These are phyloP conservation scores for Drosophila limbata DNA, from an alignment of 2,888 invertebrate species.

Conservation along the genomic window DNA sequence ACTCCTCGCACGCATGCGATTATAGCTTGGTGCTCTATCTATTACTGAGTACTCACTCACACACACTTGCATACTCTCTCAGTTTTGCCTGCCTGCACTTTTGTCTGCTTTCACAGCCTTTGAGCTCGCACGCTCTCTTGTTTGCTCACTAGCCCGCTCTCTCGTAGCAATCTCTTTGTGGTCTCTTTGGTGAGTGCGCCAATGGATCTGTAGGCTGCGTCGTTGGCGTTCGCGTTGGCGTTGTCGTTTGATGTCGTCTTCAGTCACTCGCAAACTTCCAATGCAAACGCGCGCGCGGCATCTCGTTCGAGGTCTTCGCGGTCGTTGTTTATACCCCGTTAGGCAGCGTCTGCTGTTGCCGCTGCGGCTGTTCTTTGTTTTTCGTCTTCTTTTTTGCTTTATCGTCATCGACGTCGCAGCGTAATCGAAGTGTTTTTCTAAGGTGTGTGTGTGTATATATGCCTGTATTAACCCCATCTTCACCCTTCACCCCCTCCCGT, in stretches of 20 bases:
- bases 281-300: conserved; percentile 62
- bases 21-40: conserved; percentile 23
- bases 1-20: conserved; percentile 49
- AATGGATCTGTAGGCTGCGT: conserved; percentile 31
- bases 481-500: neutral
- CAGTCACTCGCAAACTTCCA: conserved; percentile 69
- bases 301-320: conserved; percentile 34
- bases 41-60: neutral
- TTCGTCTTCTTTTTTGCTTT: neutral
- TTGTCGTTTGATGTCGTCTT: conserved; percentile 33
- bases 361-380: conserved; percentile 17
- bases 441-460: conserved; percentile 35
- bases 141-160: conserved; percentile 2
- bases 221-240: conserved; percentile 28
- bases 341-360: conserved; percentile 14
- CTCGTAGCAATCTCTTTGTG: conserved; percentile 3
- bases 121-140: neutral
- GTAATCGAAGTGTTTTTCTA: conserved; percentile 40
- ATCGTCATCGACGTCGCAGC: neutral
- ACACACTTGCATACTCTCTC: conserved; percentile 14
- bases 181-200: conserved; percentile 25
- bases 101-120: conserved; percentile 26
- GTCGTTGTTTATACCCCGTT: conserved; percentile 20
- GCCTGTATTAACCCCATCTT: conserved; percentile 5
- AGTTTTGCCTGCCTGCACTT: conserved; percentile 3